Evolutionary conservation across 2,113 vertebrate genomes (phyloP).

Genomic region (Psilopogon haemacephalus): DNA sequence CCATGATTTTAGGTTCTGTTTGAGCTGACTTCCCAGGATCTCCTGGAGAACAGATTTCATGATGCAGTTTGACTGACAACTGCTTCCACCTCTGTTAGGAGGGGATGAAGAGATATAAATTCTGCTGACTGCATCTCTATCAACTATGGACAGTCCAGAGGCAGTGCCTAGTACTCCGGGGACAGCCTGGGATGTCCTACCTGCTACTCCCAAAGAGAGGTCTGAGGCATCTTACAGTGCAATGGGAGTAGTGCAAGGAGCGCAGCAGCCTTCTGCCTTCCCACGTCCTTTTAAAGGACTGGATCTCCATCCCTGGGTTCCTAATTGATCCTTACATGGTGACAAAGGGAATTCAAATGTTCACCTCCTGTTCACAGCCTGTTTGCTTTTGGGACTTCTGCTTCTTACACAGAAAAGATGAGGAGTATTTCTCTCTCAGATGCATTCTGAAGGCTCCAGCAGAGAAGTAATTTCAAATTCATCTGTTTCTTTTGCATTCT

Average conservation of each 20-base stretch:
- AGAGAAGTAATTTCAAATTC: neutral
- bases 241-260: neutral
- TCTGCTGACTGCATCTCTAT: neutral
- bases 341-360: neutral
- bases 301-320: neutral
- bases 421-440: neutral
- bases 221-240: neutral
- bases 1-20: neutral
- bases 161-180: neutral
- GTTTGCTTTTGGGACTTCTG: neutral
- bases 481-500: neutral
- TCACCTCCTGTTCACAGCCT: neutral
- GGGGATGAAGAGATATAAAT: neutral
- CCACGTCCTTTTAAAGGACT: neutral
- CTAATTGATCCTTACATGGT: neutral
- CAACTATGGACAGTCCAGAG: neutral
- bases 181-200: neutral
- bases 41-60: neutral
- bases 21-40: neutral
- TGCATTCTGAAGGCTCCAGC: neutral
- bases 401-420: neutral
- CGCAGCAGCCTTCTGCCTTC: neutral
- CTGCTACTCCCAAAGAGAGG: neutral
- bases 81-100: neutral
- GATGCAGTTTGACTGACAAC: neutral